Evolutionary conservation across 2,113 vertebrate species (phyloP), one percentile per base, ranked within the genome.

Genomic region (Dryoscopus gambensis): DNA sequence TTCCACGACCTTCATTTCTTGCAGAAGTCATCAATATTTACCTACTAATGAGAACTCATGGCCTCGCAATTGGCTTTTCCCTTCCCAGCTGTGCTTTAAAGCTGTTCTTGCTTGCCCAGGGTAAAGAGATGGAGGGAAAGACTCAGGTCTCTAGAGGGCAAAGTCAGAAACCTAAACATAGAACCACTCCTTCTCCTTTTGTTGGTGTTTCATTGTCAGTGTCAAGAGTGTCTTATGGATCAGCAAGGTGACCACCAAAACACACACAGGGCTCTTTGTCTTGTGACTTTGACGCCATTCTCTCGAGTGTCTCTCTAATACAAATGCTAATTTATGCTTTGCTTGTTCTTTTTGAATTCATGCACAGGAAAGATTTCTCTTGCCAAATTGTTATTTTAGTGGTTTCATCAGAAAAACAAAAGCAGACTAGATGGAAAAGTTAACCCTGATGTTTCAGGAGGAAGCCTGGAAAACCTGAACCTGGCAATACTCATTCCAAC

Each of bases 161-260:
- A 71, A 87, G 73, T 17, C 57, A 79, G 81, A 79, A 78, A 56
- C 23, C 89, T 85, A 79, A 84, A 83, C 31, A 62, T 28, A 62
- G 84, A 60, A 56, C 28, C 55, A 49, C 55, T 55, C 53, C 28
- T 70, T 31, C 30, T 59, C 23, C 62, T 87, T 89, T 85, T 65
- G 53, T 57, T 69, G 23, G 53, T 17, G 33, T 84, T 90, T 50
- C 53, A 83, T 42, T 89, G 57, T 49, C 50, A 55, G 52, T 20
- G 10, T 49, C 53, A 22, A 15, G 52, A 80, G 44, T 24, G 9
- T 60, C 44, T 40, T 28, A 52, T 31, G 37, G 74, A 74, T 80
- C 82, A 77, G 59, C 95, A 93, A 95, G 95, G 95, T 94, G 87
- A 91, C 75, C 40, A 89, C 46, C 80, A 63, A 62, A 82, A 50